phyloP scores from a whole-genome alignment of 2,797 vertebrate species.

The Lerista edwardsae region DNA sequence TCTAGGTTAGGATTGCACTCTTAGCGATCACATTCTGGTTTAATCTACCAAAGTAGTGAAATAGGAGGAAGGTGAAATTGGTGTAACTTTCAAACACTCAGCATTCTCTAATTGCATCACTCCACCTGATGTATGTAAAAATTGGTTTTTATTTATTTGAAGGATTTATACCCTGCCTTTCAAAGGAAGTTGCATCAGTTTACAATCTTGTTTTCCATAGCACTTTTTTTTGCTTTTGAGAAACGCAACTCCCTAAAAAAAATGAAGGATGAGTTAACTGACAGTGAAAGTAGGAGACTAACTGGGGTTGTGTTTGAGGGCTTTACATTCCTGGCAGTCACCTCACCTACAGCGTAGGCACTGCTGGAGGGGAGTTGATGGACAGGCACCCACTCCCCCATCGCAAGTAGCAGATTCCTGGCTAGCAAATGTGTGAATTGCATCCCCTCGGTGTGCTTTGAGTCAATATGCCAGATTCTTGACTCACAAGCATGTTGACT shows the following conservation, averaged over 20 bases:
- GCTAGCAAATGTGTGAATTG: no score
- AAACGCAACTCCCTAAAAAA: background rate
- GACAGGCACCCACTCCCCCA: no score
- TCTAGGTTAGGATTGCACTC: no score
- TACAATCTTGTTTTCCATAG: background rate
- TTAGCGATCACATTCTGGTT: background rate
- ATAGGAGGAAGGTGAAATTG: background rate
- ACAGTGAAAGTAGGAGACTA: conserved; percentile 31
- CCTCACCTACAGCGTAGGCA: background rate
- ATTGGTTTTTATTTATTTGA: conserved; percentile 13
- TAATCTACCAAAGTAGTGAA: background rate
- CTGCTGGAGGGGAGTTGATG: no score
- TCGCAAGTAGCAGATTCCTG: no score
- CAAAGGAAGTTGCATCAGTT: background rate
- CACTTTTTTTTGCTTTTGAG: background rate
- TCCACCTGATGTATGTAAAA: conserved; percentile 2
- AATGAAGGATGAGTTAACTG: conserved; percentile 35
- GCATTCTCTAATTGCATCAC: background rate
- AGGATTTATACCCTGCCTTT: no score
- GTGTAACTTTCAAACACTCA: background rate
- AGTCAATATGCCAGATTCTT: background rate
- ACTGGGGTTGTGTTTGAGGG: background rate
- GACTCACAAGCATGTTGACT: background rate
- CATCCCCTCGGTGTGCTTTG: background rate
- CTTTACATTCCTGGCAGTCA: background rate